Conservation (phyloP, 2,113 vertebrate genomes). For the Cromileptes altivelis region DNA sequence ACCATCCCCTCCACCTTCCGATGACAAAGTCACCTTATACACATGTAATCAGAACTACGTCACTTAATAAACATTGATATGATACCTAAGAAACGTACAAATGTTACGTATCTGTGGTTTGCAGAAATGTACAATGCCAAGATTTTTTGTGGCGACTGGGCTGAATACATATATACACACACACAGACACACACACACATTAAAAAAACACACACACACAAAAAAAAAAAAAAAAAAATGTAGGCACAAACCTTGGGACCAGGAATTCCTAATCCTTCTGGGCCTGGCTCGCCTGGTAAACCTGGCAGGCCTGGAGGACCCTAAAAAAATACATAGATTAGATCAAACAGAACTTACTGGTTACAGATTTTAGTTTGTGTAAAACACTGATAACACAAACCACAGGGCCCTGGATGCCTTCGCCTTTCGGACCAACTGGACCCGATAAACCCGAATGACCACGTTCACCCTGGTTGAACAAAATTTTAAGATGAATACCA, state of each 20-base stretch:
- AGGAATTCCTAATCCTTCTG: slow-evolving; percentile 89
- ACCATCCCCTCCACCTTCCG: no score
- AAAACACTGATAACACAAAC: slow-evolving; percentile 80
- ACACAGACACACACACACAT: no score
- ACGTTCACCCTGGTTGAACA: slow-evolving; percentile 87
- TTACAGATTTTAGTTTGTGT: not conserved
- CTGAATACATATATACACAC: not conserved
- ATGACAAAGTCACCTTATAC: no score
- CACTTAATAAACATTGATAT: no score
- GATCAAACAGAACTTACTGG: not conserved
- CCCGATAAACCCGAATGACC: slow-evolving; percentile 86
- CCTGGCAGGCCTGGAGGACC: slow-evolving; percentile 90
- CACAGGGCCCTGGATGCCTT: slow-evolving; percentile 88
- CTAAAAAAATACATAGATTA: slow-evolving; percentile 69
- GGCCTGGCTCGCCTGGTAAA: slow-evolving; percentile 86
- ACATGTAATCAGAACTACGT: no score
- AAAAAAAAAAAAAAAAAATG: slow-evolving; percentile 1
- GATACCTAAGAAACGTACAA: no score
- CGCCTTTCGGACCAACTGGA: slow-evolving; percentile 90
- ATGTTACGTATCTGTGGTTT: no score
- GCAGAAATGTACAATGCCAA: no score
- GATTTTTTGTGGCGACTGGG: no score
- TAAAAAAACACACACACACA: not conserved
- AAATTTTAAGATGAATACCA: slow-evolving; percentile 19
- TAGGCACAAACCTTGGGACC: slow-evolving; percentile 89